Evolutionary conservation across 2,113 vertebrate species (phyloP).

Genomic region (Rhinoptilus africanus): DNA sequence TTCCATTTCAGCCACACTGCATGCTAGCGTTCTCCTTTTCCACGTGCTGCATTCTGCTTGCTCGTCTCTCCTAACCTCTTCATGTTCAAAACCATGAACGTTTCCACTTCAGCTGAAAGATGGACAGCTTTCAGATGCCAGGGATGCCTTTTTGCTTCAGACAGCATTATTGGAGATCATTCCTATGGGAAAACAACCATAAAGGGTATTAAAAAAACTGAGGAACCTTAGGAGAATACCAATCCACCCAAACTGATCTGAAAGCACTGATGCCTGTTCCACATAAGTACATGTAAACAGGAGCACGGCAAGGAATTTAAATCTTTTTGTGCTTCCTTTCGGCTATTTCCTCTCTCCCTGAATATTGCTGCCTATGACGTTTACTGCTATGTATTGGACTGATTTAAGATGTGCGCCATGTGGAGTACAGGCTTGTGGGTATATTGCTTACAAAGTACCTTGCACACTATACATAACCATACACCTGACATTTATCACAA

Average conservation of each 20-base stretch:
- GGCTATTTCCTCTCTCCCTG: background rate
- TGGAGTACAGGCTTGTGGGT: background rate
- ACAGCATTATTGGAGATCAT: too few species aligned
- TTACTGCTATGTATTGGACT: background rate
- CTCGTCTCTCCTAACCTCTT: background rate
- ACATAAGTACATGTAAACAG: background rate
- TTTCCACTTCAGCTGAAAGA: background rate
- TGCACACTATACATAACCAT: background rate
- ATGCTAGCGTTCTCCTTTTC: background rate
- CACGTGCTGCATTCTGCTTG: background rate
- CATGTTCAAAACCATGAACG: background rate
- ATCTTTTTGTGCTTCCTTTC: background rate
- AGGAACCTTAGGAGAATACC: background rate
- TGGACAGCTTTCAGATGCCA: background rate
- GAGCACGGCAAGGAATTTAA: background rate
- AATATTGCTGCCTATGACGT: background rate
- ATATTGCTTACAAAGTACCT: background rate
- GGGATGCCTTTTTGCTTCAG: background rate
- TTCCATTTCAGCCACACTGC: background rate
- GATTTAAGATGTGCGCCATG: accelerated
- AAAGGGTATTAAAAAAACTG: background rate
- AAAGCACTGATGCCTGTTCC: background rate
- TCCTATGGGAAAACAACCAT: background rate
- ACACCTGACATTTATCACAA: background rate
- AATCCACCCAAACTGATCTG: background rate